phyloP scores from a whole-genome alignment of 2,888 invertebrate genomes.

The Thelaira solivaga region DNA sequence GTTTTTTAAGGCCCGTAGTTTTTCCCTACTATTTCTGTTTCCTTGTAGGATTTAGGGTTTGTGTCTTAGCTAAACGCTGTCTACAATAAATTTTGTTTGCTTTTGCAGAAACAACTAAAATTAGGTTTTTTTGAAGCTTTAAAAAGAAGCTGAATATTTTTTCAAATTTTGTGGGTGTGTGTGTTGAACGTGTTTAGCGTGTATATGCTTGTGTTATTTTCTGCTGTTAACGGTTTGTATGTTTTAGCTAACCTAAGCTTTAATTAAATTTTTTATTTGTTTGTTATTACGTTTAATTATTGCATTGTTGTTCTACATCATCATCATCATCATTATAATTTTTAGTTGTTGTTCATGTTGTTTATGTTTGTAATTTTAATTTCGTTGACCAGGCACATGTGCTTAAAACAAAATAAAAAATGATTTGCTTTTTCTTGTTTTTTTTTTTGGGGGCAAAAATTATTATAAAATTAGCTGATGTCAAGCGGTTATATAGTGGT shows the following conservation, averaged over 20 bases:
- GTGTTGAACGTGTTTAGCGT: neutral
- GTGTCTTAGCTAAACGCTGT: constrained; percentile 24
- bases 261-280: constrained; percentile 19
- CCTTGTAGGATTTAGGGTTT: constrained; percentile 2
- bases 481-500: constrained; percentile 44
- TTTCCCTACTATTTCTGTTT: no score
- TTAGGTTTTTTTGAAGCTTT: constrained; percentile 9
- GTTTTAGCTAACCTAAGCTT: constrained; percentile 59
- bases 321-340: no score
- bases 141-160: constrained; percentile 22
- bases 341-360: constrained; percentile 47
- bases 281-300: constrained; percentile 56
- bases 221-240: constrained; percentile 36
- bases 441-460: constrained; percentile 37
- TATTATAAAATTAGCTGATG: constrained; percentile 50
- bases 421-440: constrained; percentile 1
- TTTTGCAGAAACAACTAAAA: neutral
- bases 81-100: neutral
- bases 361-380: constrained; percentile 49
- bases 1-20: no score
- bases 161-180: constrained; percentile 13
- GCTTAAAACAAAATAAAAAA: constrained; percentile 53
- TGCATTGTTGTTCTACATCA: constrained; percentile 58
- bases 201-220: neutral
- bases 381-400: constrained; percentile 64